A percentile compares a stretch with the other conserved stretches of the same genome.
phyloP scores from a whole-genome alignment of 1,140 invertebrate genomes.

The Zaprionus ghesquierei region DNA sequence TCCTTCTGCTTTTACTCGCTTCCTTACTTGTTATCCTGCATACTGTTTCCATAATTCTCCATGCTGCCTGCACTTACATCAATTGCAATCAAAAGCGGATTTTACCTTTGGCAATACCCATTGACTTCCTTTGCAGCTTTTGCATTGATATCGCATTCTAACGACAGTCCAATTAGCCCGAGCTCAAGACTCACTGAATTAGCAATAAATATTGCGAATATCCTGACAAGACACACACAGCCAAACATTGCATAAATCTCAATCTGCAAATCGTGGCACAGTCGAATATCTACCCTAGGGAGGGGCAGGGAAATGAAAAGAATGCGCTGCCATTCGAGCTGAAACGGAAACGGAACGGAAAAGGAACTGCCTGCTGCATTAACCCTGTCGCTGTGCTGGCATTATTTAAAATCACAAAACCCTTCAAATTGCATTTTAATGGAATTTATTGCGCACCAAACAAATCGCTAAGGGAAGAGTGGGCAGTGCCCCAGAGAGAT shows the following conservation, averaged over 20 bases:
- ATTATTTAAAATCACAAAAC: slow-evolving; percentile 79
- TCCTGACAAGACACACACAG: slow-evolving; percentile 8
- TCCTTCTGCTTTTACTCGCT: too few relatives aligned
- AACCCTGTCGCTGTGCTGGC: slow-evolving; percentile 53
- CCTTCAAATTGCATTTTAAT: slow-evolving; percentile 81
- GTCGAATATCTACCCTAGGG: slow-evolving; percentile 1
- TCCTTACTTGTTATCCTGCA: too few relatives aligned
- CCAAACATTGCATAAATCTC: slow-evolving; percentile 65
- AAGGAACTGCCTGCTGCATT: slow-evolving; percentile 52
- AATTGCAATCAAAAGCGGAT: neutral
- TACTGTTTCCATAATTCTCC: too few relatives aligned
- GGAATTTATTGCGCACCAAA: slow-evolving; percentile 78
- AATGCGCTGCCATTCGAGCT: too few relatives aligned
- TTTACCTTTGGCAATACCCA: neutral
- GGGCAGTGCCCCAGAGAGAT: neutral
- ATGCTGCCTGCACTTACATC: too few relatives aligned
- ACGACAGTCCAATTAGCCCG: slow-evolving; percentile 24
- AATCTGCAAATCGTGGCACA: slow-evolving; percentile 30
- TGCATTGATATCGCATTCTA: neutral
- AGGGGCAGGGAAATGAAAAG: slow-evolving; percentile 30
- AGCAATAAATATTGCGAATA: slow-evolving; percentile 37
- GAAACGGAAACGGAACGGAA: neutral
- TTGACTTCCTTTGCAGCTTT: neutral
- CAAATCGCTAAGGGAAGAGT: slow-evolving; percentile 36
- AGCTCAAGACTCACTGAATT: neutral